phyloP scores from a whole-genome alignment of 2,888 invertebrate species.

The Dastarcus helophoroides region DNA sequence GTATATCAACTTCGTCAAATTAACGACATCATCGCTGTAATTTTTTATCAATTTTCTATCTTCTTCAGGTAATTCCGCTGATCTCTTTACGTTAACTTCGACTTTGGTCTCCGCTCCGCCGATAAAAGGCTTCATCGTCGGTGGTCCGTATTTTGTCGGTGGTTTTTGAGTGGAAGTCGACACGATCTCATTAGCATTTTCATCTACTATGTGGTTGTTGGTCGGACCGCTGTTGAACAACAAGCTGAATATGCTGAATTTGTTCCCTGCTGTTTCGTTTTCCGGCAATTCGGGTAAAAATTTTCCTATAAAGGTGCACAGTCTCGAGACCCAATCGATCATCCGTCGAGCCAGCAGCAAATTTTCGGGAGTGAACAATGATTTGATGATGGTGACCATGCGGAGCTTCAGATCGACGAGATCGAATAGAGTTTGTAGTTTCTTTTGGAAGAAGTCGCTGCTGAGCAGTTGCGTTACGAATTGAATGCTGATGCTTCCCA shows the following conservation, averaged over 20 bases:
- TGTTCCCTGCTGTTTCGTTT: slow-evolving; percentile 3
- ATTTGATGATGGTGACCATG: slow-evolving; percentile 16
- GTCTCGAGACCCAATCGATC: slow-evolving; percentile 14
- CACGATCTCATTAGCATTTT: too few relatives aligned
- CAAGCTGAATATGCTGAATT: neutral
- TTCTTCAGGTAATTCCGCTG: too few relatives aligned
- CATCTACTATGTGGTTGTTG: too few relatives aligned
- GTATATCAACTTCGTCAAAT: too few relatives aligned
- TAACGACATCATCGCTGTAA: too few relatives aligned
- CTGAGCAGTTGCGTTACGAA: slow-evolving; percentile 9
- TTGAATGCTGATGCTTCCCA: slow-evolving; percentile 7
- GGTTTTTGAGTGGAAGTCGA: too few relatives aligned
- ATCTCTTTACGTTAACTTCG: too few relatives aligned
- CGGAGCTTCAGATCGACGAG: slow-evolving; percentile 21
- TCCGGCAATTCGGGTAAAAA: slow-evolving; percentile 13
- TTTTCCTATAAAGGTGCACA: slow-evolving; percentile 12
- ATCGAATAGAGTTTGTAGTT: slow-evolving; percentile 16
- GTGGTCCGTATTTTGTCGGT: too few relatives aligned
- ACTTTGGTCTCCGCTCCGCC: too few relatives aligned
- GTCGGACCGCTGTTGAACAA: neutral
- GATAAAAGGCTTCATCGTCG: too few relatives aligned
- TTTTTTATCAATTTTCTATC: too few relatives aligned
- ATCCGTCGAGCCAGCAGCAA: slow-evolving; percentile 18
- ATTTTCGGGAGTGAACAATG: slow-evolving; percentile 23
- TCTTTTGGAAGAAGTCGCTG: slow-evolving; percentile 9